Evolutionary conservation across 2,888 invertebrate species (phyloP), one percentile per base, ranked within the genome.

Genomic region (Ichneumoninae sp.): DNA sequence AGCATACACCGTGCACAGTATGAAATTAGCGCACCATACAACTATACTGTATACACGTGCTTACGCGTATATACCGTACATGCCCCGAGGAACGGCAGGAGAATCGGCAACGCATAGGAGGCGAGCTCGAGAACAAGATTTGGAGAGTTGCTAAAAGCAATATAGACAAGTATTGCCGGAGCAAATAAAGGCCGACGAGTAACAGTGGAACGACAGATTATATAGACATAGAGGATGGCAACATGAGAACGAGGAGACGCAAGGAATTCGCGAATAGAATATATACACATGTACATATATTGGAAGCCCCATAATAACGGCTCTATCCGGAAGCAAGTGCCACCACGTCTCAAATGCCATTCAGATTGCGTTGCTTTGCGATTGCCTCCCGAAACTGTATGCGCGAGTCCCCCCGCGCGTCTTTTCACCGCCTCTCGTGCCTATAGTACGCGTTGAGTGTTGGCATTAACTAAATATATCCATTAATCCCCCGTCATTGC

Each of bases 331-430:
- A 63, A 63, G 63, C 60, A n/a, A 50, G 50, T 50, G 50, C 50
- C 40, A 40, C 60, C 73, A 30, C 60, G 47, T 60, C 44, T 60
- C 60, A 47, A 73, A 44, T 60, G 44, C 44, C 30, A 73, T 60
- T 47, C 44, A 60, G 60, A 44, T 73, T 44, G 30, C 73, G 73
- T n/a, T 60, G 73, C 60, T 60, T 40, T 10, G 30, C 40, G 13
- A 44, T 60, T 44, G 40, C 47, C 54, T 54, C 22, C 5, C 52
- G 30, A 54, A 71, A 22, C 40, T 33, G 54, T 54, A 54, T 54
- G 54, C n/a, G 52, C 52, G 8, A 22, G 2, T 19, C 54, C 22
- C 54, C 19, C 54, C 1, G 10, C 54, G 19, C 54, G 19, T 13
- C 10, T 16, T 13, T 16, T 30, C 3, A 3, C 30, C 30, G 3